Conservation (phyloP, 2,113 vertebrate genomes). For the Brienomyrus longianalis region DNA sequence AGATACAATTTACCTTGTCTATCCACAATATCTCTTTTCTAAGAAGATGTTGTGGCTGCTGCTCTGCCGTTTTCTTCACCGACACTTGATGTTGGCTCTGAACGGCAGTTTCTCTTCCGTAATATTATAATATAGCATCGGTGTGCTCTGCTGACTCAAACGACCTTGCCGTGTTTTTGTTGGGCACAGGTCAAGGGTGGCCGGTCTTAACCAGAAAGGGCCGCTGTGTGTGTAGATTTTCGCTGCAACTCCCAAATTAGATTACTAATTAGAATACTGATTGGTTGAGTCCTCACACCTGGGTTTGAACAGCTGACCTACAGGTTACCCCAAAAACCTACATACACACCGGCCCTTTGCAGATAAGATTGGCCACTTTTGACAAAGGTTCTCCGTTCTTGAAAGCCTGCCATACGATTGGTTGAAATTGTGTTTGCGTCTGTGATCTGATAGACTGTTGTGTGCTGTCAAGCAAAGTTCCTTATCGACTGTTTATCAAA, state of each 20-base stretch:
- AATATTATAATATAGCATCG: not conserved
- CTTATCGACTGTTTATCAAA: not conserved
- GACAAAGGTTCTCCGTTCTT: not conserved
- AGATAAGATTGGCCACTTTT: too few species aligned
- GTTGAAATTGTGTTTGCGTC: not conserved
- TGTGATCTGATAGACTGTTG: not conserved
- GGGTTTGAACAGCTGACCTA: too few species aligned
- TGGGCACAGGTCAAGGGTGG: not conserved
- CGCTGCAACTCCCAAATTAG: too few species aligned
- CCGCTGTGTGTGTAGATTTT: too few species aligned
- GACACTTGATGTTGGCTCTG: not conserved
- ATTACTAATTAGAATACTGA: too few species aligned
- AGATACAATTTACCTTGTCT: not conserved
- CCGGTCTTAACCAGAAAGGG: too few species aligned
- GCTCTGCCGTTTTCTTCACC: not conserved
- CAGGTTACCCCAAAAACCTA: too few species aligned
- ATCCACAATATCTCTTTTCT: not conserved
- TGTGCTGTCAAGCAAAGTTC: not conserved
- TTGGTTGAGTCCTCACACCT: too few species aligned
- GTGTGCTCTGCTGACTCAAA: not conserved
- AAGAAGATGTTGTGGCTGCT: not conserved
- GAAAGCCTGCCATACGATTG: not conserved
- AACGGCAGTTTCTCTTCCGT: not conserved
- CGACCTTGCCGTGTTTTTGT: not conserved
- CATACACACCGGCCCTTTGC: too few species aligned